Conservation (phyloP, 1,140 invertebrate genomes). For the Mizuhopecten yessoensis region DNA sequence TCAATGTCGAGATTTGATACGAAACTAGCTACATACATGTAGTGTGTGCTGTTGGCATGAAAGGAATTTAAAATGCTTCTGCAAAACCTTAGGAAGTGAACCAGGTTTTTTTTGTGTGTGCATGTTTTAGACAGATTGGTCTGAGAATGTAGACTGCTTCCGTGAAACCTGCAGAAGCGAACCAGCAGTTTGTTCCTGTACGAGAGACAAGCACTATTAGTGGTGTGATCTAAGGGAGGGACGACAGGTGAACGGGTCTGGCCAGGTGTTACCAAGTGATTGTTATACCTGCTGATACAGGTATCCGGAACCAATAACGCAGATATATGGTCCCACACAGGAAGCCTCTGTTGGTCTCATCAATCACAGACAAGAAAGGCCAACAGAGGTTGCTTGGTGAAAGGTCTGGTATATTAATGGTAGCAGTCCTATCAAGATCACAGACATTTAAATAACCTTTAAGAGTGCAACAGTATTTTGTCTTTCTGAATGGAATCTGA, state of each 20-base stretch:
- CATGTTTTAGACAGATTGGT: neutral
- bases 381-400: neutral
- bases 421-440: neutral
- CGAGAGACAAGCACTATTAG: slow-evolving; percentile 20
- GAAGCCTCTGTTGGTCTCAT: neutral
- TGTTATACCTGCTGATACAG: neutral
- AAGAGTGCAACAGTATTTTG: too few species aligned
- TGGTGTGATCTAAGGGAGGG: neutral
- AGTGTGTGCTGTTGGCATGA: neutral
- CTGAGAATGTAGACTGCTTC: neutral
- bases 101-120: neutral
- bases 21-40: neutral
- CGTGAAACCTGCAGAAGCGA: neutral
- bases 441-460: slow-evolving; percentile 17
- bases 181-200: neutral
- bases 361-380: neutral
- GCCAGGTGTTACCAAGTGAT: neutral
- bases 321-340: neutral
- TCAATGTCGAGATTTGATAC: neutral
- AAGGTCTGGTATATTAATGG: slow-evolving; percentile 8
- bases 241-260: neutral
- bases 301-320: neutral
- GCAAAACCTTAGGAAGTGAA: neutral
- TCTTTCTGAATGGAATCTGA: too few species aligned
- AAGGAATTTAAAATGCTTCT: slow-evolving; percentile 2